Evolutionary conservation across 1,140 invertebrate genomes (phyloP).

Genomic region (Drosophila kepulauana): DNA sequence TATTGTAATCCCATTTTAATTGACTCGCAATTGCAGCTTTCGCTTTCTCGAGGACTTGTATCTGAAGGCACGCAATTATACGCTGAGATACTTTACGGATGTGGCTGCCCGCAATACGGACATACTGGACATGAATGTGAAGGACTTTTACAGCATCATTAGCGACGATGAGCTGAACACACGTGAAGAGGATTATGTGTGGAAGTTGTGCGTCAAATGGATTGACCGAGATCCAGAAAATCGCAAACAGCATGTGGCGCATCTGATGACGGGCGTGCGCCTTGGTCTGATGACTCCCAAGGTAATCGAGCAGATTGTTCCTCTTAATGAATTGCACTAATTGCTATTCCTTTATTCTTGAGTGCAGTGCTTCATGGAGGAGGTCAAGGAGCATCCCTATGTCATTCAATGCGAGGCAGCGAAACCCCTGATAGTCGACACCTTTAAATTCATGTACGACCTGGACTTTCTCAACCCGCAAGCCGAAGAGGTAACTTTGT

Average conservation of each 20-base stretch:
- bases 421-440: constrained; percentile 88
- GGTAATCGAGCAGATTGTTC: constrained; percentile 65
- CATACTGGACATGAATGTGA: constrained; percentile 89
- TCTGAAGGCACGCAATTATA: constrained; percentile 88
- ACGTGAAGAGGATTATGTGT: constrained; percentile 87
- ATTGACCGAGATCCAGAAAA: constrained; percentile 87
- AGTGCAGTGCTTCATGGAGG: constrained; percentile 86
- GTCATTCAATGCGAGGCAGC: constrained; percentile 88
- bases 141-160: constrained; percentile 90
- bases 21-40: constrained; percentile 52
- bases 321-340: neutral
- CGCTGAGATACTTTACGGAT: constrained; percentile 91
- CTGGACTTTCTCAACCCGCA: constrained; percentile 86
- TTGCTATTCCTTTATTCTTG: too few relatives aligned
- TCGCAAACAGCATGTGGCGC: constrained; percentile 88
- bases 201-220: constrained; percentile 87
- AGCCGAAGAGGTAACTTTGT: constrained; percentile 84
- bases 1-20: constrained; percentile 57
- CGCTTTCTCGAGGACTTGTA: constrained; percentile 89
- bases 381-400: constrained; percentile 88
- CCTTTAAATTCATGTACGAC: constrained; percentile 88
- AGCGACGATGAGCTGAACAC: constrained; percentile 92
- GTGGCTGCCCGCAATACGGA: constrained; percentile 90
- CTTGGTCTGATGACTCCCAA: constrained; percentile 94
- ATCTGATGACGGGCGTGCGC: constrained; percentile 92